phyloP scores from a whole-genome alignment of 2,888 invertebrate genomes.

The Nineta flava region DNA sequence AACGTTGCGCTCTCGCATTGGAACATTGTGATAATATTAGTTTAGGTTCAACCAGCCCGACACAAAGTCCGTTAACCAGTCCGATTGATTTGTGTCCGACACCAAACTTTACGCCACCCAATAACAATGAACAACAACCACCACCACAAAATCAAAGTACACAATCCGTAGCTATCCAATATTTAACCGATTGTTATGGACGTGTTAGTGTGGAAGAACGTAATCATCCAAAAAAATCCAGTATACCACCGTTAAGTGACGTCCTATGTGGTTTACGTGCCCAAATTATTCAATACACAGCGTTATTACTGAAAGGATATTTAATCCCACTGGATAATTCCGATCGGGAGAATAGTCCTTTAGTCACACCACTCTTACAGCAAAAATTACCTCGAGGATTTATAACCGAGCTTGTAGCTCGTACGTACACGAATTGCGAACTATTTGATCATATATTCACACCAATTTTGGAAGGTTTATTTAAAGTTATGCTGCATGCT shows the following conservation, averaged over 20 bases:
- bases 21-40: slow-evolving; percentile 24
- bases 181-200: slow-evolving; percentile 48
- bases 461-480: slow-evolving; percentile 55
- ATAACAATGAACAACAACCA: neutral
- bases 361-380: slow-evolving; percentile 50
- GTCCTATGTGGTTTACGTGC: slow-evolving; percentile 40
- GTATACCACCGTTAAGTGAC: slow-evolving; percentile 54
- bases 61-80: slow-evolving; percentile 26
- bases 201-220: slow-evolving; percentile 57
- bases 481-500: slow-evolving; percentile 47
- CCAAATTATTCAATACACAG: slow-evolving; percentile 36
- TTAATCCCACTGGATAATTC: slow-evolving; percentile 25
- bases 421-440: slow-evolving; percentile 42
- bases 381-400: slow-evolving; percentile 61
- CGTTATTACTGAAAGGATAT: slow-evolving; percentile 38
- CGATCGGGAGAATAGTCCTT: slow-evolving; percentile 39
- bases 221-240: slow-evolving; percentile 59
- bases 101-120: slow-evolving; percentile 12
- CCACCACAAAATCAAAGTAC: slow-evolving; percentile 11
- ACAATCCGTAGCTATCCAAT: slow-evolving; percentile 23
- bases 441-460: slow-evolving; percentile 42
- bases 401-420: slow-evolving; percentile 33
- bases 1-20: slow-evolving; percentile 18
- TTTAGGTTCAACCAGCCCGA: slow-evolving; percentile 26
- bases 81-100: slow-evolving; percentile 21